These are phyloP conservation scores for Gasterosteus aculeatus DNA, from an alignment of 2,113 vertebrate genomes.

Conservation along the genomic window DNA sequence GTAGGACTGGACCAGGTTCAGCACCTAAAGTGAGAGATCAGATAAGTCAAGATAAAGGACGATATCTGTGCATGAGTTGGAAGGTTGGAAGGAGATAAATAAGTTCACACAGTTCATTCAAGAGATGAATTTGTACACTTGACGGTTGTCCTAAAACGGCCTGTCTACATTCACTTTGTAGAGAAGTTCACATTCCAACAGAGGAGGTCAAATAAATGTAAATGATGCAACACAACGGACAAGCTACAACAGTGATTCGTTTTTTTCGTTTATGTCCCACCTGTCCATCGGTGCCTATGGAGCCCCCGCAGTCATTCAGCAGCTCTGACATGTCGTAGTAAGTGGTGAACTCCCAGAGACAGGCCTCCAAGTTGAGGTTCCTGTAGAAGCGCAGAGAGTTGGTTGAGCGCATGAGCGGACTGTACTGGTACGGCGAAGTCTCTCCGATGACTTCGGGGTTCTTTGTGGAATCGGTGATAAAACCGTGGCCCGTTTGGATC, in stretches of 20 bases:
- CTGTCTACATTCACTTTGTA: background rate
- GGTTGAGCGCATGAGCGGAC: slow-evolving; percentile 71
- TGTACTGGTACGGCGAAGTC: slow-evolving; percentile 84
- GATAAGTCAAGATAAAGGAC: background rate
- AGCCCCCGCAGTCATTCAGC: slow-evolving; percentile 80
- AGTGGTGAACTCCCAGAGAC: slow-evolving; percentile 84
- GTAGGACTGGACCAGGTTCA: slow-evolving; percentile 84
- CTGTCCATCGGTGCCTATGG: slow-evolving; percentile 83
- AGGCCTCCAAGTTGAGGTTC: slow-evolving; percentile 85
- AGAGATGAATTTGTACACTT: background rate
- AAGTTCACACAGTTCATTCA: background rate
- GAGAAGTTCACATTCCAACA: background rate
- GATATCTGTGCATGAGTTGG: background rate
- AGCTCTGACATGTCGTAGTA: slow-evolving; percentile 85
- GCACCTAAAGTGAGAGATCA: slow-evolving; percentile 68
- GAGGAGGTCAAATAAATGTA: background rate
- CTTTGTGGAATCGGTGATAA: slow-evolving; percentile 83
- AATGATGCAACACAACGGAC: background rate
- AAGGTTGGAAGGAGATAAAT: background rate
- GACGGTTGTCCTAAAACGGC: background rate
- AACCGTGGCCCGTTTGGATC: slow-evolving; percentile 85
- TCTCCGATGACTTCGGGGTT: slow-evolving; percentile 84
- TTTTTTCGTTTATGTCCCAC: slow-evolving; percentile 45
- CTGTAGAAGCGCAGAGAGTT: slow-evolving; percentile 83
- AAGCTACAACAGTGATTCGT: background rate